A percentile compares a stretch with the other conserved stretches of the same genome.
phyloP scores from a whole-genome alignment of 2,888 invertebrate species.

The Listrodromus nycthemerus region DNA sequence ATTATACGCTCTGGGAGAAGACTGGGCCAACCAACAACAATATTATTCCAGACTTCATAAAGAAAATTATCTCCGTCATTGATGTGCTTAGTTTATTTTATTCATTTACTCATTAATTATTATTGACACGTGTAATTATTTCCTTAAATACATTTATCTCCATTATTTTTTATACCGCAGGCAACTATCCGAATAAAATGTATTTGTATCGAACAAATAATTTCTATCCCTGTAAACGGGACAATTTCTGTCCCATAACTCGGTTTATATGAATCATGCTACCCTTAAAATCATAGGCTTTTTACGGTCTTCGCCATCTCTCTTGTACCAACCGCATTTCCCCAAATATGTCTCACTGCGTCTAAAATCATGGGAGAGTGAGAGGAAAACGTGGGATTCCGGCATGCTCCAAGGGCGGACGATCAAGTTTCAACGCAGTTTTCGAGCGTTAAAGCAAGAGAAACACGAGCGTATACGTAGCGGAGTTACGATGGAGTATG shows the following conservation, averaged over 20 bases:
- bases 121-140: background rate
- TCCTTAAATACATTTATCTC: background rate
- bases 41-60: slow-evolving; percentile 10
- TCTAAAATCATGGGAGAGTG: background rate
- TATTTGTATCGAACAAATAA: background rate
- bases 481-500: background rate
- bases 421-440: slow-evolving; percentile 52
- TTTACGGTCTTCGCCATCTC: background rate
- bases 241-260: too few relatives aligned
- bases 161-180: background rate
- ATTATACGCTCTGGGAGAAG: slow-evolving; percentile 34
- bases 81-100: background rate
- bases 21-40: background rate
- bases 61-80: slow-evolving; percentile 1
- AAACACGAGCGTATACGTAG: slow-evolving; percentile 27
- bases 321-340: slow-evolving; percentile 12
- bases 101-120: too few relatives aligned
- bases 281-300: background rate
- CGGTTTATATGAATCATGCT: background rate
- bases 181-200: background rate
- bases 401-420: slow-evolving; percentile 22
- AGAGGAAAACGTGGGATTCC: slow-evolving; percentile 12
- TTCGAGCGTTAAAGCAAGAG: slow-evolving; percentile 27
- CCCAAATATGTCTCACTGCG: slow-evolving; percentile 14
- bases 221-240: background rate